Base-by-base conservation (phyloP, 2,888 invertebrate species). In the Ennomos quercinarius region DNA sequence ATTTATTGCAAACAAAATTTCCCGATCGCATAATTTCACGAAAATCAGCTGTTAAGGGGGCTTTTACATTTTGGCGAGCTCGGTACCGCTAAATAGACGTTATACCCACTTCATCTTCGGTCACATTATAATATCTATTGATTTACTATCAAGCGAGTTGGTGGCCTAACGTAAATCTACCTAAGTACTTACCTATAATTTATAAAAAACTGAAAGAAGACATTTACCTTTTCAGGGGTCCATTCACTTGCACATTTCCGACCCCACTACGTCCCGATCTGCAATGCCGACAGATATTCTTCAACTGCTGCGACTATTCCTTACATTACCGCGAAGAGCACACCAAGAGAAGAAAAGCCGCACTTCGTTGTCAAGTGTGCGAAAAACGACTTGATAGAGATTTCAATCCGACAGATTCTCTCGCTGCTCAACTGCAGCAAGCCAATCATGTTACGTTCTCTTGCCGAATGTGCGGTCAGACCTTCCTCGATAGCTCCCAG, bases 281-380 rank as follows among this genome's bases (percentile, higher is more conserved):
- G 52, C 90, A 87, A 57, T 92, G 91, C 61, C 83, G 87, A 35
- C 89, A 89, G 68, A 86, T 87, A 61, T 93, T 91, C 74, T 87
- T 87, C 67, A 87, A 89, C 64, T 93, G 93, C 70, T 93, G 93
- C 70, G 89, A 91, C 63, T 93, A 91, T 63, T 93, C 93, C 2
- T 67, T 87, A 4, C 93, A 93, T 60, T 91, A 91, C 63, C 81
- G 91, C 41, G 89, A 91, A 56, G 89, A 91, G 52, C 93, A 93
- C 66, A 91, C 93, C 9, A 93, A 91, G 66, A 74, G 92, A 38
- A 83, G 91, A 2, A 92, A 92, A 67, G 86, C 91, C 0, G 88
- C 90, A 0, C 71, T 92, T 6, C 84, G 93, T 3, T 93, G 93
- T 64, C 93, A 93, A 77, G 91, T 93, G 4, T 93, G 93, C 69